Conservation (phyloP, 2,888 invertebrate genomes). For the Lasioglossum vierecki region DNA sequence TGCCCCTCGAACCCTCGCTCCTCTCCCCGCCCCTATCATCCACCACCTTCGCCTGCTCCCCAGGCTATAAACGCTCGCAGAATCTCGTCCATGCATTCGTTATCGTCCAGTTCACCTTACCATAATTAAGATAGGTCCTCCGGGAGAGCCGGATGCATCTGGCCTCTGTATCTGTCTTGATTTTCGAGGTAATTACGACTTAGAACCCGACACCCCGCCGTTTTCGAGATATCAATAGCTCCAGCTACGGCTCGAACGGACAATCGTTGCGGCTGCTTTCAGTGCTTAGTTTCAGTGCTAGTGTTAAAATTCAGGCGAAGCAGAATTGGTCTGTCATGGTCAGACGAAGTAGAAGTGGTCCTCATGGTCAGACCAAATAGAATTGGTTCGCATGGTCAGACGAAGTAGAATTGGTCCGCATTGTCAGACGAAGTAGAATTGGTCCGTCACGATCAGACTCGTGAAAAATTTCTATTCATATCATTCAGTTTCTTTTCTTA, state of each 20-base stretch:
- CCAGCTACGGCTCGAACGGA: background rate
- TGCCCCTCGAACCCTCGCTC: conserved; percentile 3
- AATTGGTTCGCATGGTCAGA: too few relatives aligned
- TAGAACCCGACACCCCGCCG: background rate
- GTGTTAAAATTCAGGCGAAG: too few relatives aligned
- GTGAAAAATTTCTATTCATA: too few relatives aligned
- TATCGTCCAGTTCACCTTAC: conserved; percentile 66
- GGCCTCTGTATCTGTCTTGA: conserved; percentile 41
- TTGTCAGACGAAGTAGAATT: too few relatives aligned
- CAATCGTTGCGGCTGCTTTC: background rate
- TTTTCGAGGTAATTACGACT: conserved; percentile 44
- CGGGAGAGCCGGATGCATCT: conserved; percentile 29
- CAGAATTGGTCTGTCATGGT: too few relatives aligned
- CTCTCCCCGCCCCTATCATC: background rate
- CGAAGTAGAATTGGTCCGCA: too few relatives aligned
- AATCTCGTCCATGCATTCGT: conserved; percentile 67
- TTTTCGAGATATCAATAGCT: conserved; percentile 9
- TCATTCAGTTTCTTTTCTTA: too few relatives aligned
- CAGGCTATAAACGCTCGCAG: conserved; percentile 51
- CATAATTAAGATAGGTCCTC: conserved; percentile 64
- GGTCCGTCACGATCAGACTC: too few relatives aligned
- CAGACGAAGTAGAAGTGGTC: too few relatives aligned
- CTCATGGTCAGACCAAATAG: too few relatives aligned
- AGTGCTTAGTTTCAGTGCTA: too few relatives aligned
- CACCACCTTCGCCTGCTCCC: conserved; percentile 26